A percentile compares a stretch with the other conserved stretches of the same genome.
phyloP scores from a whole-genome alignment of 2,113 vertebrate genomes.

The Pollachius pollachius region DNA sequence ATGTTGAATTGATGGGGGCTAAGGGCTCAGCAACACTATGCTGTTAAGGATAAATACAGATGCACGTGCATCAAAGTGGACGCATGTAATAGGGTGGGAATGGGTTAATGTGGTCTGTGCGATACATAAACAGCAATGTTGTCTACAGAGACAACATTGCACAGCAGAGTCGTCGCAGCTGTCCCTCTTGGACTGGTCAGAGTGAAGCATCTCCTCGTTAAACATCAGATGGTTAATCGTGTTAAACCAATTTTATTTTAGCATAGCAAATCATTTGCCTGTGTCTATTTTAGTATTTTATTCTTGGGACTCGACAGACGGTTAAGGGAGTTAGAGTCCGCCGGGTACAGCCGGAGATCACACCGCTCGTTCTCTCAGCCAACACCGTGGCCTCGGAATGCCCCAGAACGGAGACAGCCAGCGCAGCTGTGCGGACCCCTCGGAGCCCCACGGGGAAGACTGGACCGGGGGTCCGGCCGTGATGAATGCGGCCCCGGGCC shows the following conservation, averaged over 20 bases:
- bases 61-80: neutral
- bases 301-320: too few relatives aligned
- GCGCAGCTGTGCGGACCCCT: conserved; percentile 27
- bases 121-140: neutral
- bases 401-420: neutral
- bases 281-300: too few relatives aligned
- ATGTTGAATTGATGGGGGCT: too few relatives aligned
- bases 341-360: neutral
- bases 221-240: too few relatives aligned
- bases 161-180: neutral
- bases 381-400: neutral
- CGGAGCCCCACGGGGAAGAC: conserved; percentile 16
- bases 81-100: neutral
- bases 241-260: too few relatives aligned
- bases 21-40: too few relatives aligned
- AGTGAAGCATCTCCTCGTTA: too few relatives aligned
- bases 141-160: neutral
- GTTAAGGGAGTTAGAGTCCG: too few relatives aligned
- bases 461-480: conserved; percentile 20
- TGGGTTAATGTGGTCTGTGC: neutral
- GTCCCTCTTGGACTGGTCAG: neutral
- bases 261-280: too few relatives aligned
- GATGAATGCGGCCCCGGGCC: conserved; percentile 14
- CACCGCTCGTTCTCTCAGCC: neutral
- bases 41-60: neutral